A percentile compares a stretch with the other conserved stretches of the same genome.
Evolutionary conservation across 2,113 vertebrate species (phyloP).

Genomic region (Ageneiosus marmoratus): DNA sequence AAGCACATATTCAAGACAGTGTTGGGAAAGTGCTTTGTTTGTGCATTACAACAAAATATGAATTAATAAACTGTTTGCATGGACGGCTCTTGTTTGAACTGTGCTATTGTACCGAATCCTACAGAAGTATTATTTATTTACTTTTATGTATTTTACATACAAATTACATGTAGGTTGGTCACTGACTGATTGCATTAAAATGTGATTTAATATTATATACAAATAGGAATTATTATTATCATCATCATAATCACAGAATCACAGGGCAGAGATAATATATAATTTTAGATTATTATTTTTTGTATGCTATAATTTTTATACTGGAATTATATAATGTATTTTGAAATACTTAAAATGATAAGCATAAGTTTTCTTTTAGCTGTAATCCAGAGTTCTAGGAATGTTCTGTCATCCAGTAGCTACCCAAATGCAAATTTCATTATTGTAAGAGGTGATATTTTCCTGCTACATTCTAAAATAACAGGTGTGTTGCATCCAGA

Average conservation of each 20-base stretch:
- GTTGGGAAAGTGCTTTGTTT: slow-evolving; percentile 64
- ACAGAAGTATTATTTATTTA: not conserved
- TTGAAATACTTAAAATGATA: not conserved
- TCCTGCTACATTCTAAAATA: not conserved
- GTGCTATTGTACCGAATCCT: slow-evolving; percentile 12
- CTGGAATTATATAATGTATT: too few relatives aligned
- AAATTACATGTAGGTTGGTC: not conserved
- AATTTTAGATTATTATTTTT: not conserved
- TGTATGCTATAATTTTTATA: too few relatives aligned
- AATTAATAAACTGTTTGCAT: slow-evolving; percentile 81
- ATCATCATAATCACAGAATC: too few relatives aligned
- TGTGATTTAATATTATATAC: not conserved
- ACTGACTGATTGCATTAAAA: not conserved
- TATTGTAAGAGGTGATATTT: not conserved
- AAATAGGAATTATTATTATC: not conserved
- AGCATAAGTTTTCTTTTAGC: not conserved
- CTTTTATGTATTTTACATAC: not conserved
- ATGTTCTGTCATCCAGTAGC: not conserved
- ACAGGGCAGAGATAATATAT: too few relatives aligned
- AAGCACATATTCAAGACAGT: slow-evolving; percentile 64
- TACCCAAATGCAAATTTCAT: not conserved
- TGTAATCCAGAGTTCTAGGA: not conserved
- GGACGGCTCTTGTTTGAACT: slow-evolving; percentile 53
- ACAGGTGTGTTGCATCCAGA: not conserved
- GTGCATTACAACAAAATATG: slow-evolving; percentile 73